Evolutionary conservation across 1,140 invertebrate genomes (phyloP), one percentile per base, ranked within the genome.

Genomic region (Coenobita brevimanus): DNA sequence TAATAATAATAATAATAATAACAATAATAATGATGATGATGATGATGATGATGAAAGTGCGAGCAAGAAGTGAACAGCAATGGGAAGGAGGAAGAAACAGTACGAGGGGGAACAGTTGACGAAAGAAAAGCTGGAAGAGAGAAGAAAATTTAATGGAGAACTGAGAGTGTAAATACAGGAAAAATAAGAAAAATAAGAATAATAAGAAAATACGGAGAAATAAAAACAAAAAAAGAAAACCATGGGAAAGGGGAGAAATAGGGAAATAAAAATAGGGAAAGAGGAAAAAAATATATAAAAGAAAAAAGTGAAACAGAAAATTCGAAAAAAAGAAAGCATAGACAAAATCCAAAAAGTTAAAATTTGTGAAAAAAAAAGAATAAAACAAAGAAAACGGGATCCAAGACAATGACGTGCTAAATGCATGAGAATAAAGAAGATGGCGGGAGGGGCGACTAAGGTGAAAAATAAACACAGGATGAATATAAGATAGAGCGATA

Each of bases 121-220:
- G 71, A 75, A 33, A 75, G 71, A 75, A 10, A 46, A 6, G 43
- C n/a, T 41, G 36, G 36, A 41, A 75, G 41, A 75, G 62, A 67
- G 62, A 38, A 41, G 36, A 10, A 75, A n/a, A n/a, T n/a, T n/a
- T n/a, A n/a, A n/a, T n/a, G 71, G 46, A 41, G 46, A 17, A 46
- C 2, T 41, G 71, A 75, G 41, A 75, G 36, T 41, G 13, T 8
- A 30, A 36, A 38, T 73, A 36, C 38, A 2, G 30, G 30, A 6
- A 6, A 17, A 73, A 24, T 36, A 73, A 15, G 69, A 36, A 73
- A 30, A 36, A 17, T 17, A 73, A 27, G 27, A n/a, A 57, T 10
- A n/a, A 57, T 13, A 57, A 57, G 54, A n/a, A n/a, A 57, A 57
- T 13, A 10, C 10, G 54, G 54, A 57, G 54, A 57, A 57, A 57